Evolutionary conservation across 2,113 vertebrate species (phyloP), one percentile per base, ranked within the genome.

Genomic region (Trogon surrucura): DNA sequence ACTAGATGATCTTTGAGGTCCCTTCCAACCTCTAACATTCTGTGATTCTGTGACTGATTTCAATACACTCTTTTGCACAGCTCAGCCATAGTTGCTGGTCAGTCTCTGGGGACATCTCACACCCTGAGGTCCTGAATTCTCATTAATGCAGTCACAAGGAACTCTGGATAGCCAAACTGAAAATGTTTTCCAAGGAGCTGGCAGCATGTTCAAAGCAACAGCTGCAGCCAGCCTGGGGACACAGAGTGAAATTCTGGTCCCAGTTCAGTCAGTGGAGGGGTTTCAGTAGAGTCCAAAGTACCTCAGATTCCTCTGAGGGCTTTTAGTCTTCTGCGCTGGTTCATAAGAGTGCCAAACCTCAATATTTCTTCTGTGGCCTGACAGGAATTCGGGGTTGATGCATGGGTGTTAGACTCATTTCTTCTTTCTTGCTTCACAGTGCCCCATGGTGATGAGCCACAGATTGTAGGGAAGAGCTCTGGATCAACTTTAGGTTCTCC

Each of bases 161-260:
- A 80, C 54, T 91, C 82, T 85, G 67, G 71, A 56, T n/a, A 45
- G 53, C 32, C 64, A 83, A 67, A n/a, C 53, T 74, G 65, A 61
- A 95, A 38, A 32, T 80, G 69, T 69, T 88, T 82, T 20, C 75
- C 88, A 57, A 60, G 60, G 11, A 71, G 73, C 26, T 95, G 90
- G 75, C 88, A 78, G 38, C 3, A 18, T 9, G 8, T 60, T 84
- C 53, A n/a, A 72, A 78, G 61, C 67, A 93, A 71, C 90, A 96
- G 69, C 92, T 95, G 93, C 10, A 1, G 25, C 65, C 90, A 86
- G 92, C 75, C 75, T 0, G 20, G 45, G 75, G 69, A 95, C 90
- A 91, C 13, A 50, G 82, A 27, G 30, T 8, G 41, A 57, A 93
- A 60, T 66, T 83, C 48, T 86, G 51, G 34, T 77, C 38, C 64